Conservation (phyloP, 2,888 invertebrate species). For the Aphodius sticticus region DNA sequence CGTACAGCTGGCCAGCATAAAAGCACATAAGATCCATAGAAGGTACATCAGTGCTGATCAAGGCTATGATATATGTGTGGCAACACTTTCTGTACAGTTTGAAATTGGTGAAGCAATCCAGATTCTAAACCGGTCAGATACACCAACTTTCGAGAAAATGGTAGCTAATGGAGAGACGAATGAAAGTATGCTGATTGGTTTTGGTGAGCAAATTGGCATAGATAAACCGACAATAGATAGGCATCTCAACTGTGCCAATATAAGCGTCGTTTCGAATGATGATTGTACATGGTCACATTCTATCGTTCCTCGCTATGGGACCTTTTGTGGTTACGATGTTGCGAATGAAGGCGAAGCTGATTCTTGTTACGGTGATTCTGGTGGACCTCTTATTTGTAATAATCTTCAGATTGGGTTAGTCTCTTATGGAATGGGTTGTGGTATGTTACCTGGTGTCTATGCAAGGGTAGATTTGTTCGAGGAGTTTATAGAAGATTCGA, state of each 20-base stretch:
- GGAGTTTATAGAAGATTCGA: background rate
- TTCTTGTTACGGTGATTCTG: background rate
- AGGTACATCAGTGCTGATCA: background rate
- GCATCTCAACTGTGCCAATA: background rate
- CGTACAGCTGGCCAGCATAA: background rate
- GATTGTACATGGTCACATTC: background rate
- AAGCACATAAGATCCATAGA: background rate
- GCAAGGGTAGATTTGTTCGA: background rate
- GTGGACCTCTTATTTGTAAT: constrained; percentile 5
- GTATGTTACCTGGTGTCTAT: background rate
- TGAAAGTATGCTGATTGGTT: background rate
- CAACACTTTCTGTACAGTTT: background rate
- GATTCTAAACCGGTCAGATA: background rate
- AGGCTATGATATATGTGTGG: background rate
- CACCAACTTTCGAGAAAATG: background rate
- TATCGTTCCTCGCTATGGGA: background rate
- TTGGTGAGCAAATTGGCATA: background rate
- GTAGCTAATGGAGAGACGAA: background rate
- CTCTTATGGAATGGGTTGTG: constrained; percentile 7
- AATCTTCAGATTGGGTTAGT: background rate
- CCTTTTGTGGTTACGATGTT: background rate
- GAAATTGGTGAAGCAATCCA: background rate
- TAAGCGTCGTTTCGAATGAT: background rate
- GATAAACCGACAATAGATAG: background rate
- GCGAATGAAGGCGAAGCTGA: background rate